These are phyloP conservation scores for Orchestes rusci DNA, from an alignment of 2,888 invertebrate species.

Conservation along the genomic window DNA sequence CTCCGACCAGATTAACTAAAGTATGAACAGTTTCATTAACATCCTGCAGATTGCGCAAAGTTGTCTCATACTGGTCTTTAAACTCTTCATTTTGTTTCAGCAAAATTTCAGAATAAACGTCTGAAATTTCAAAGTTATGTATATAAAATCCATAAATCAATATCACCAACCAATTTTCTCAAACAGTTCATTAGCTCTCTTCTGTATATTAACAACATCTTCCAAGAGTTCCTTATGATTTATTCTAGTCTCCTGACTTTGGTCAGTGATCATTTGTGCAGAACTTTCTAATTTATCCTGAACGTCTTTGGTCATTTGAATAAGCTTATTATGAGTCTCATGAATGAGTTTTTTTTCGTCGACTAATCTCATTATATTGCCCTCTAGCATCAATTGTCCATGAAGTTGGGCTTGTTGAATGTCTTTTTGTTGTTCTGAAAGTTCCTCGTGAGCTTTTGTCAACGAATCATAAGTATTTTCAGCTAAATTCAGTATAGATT, in stretches of 20 bases:
- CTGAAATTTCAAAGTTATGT: slow-evolving; percentile 31
- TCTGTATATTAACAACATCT: slow-evolving; percentile 50
- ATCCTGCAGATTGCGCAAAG: slow-evolving; percentile 46
- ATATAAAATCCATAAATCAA: not conserved
- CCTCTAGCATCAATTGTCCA: slow-evolving; percentile 47
- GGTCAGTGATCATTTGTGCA: slow-evolving; percentile 44
- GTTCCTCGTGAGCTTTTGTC: slow-evolving; percentile 28
- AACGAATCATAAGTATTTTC: slow-evolving; percentile 36
- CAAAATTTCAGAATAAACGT: slow-evolving; percentile 42
- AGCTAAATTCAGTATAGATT: slow-evolving; percentile 35
- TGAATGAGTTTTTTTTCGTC: slow-evolving; percentile 54
- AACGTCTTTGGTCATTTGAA: slow-evolving; percentile 49
- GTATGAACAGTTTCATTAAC: slow-evolving; percentile 49
- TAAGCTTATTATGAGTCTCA: slow-evolving; percentile 50
- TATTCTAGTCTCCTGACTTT: slow-evolving; percentile 45
- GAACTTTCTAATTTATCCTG: slow-evolving; percentile 51
- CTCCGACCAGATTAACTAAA: slow-evolving; percentile 37
- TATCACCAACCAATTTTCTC: slow-evolving; percentile 46
- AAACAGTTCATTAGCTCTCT: slow-evolving; percentile 50
- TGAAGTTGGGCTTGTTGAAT: slow-evolving; percentile 46
- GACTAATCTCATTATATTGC: slow-evolving; percentile 51
- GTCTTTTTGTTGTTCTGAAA: slow-evolving; percentile 46
- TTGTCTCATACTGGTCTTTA: slow-evolving; percentile 45
- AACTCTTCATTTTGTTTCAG: slow-evolving; percentile 46
- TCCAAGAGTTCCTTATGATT: slow-evolving; percentile 50